Evolutionary conservation across 2,888 invertebrate genomes (phyloP).

Genomic region (Microchrysa polita): DNA sequence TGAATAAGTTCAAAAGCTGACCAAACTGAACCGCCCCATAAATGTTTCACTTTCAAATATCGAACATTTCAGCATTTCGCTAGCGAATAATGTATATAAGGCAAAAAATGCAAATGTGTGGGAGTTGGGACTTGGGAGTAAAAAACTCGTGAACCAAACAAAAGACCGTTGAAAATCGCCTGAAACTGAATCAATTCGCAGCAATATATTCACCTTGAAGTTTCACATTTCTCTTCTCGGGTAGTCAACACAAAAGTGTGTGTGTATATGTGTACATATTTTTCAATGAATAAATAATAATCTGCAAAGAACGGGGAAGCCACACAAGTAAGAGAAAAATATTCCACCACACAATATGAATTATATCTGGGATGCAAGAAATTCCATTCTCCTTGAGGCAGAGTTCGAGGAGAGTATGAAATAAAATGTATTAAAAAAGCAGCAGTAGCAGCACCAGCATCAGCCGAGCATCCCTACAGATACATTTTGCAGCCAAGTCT

Average conservation of each 20-base stretch:
- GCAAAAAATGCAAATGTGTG: too few relatives aligned
- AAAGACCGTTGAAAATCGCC: too few relatives aligned
- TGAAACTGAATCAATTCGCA: too few relatives aligned
- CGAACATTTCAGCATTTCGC: too few relatives aligned
- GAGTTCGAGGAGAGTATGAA: not conserved
- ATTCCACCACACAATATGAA: not conserved
- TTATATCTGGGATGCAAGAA: not conserved
- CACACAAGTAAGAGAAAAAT: not conserved
- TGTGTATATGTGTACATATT: not conserved
- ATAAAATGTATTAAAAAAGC: not conserved
- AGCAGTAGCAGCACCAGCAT: too few relatives aligned
- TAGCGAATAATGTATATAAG: too few relatives aligned
- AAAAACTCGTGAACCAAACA: too few relatives aligned
- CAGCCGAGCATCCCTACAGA: not conserved
- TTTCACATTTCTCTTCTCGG: not conserved
- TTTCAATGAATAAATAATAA: conserved; percentile 30
- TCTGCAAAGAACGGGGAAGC: not conserved
- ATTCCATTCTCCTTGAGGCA: not conserved
- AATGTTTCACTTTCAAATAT: too few relatives aligned
- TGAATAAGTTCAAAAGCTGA: too few relatives aligned
- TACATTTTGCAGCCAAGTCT: conserved; percentile 10
- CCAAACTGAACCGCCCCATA: too few relatives aligned
- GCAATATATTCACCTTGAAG: not conserved
- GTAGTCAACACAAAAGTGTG: too few relatives aligned
- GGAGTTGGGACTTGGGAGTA: too few relatives aligned